Conservation (phyloP, 1,140 invertebrate genomes). For the Bombus picipes region DNA sequence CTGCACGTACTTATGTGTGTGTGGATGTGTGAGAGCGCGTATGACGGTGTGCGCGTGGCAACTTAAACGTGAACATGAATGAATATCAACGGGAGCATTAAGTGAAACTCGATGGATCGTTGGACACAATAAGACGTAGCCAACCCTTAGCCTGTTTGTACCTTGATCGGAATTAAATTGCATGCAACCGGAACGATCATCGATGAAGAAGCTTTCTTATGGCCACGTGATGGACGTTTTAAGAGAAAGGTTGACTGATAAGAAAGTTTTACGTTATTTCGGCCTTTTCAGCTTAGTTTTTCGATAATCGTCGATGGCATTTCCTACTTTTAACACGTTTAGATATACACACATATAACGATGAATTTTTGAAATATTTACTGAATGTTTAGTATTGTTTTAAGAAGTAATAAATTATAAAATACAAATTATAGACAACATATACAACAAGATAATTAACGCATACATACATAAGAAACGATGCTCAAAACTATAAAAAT, state of each 20-base stretch:
- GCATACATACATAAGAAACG: not conserved
- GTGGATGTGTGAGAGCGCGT: not conserved
- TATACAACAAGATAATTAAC: not conserved
- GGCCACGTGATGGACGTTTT: not conserved
- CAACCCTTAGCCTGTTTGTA: constrained; percentile 22
- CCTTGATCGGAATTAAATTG: constrained; percentile 24
- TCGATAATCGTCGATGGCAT: too few relatives aligned
- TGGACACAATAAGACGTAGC: constrained; percentile 37
- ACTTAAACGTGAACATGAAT: not conserved
- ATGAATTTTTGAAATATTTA: not conserved
- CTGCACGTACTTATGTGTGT: constrained; percentile 47
- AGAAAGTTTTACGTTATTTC: not conserved
- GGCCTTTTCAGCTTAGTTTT: too few relatives aligned
- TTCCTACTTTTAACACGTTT: not conserved
- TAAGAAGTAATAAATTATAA: not conserved
- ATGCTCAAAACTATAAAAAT: not conserved
- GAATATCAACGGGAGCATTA: constrained; percentile 28
- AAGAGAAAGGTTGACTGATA: not conserved
- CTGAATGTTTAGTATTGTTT: not conserved
- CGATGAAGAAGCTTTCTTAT: constrained; percentile 24
- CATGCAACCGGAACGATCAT: constrained; percentile 19
- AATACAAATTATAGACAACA: not conserved
- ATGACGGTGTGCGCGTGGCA: not conserved
- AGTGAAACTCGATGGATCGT: constrained; percentile 49
- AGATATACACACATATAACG: not conserved